These are phyloP conservation scores for Amphiprion clarkii DNA, from an alignment of 2,797 vertebrate species.

Conservation along the genomic window DNA sequence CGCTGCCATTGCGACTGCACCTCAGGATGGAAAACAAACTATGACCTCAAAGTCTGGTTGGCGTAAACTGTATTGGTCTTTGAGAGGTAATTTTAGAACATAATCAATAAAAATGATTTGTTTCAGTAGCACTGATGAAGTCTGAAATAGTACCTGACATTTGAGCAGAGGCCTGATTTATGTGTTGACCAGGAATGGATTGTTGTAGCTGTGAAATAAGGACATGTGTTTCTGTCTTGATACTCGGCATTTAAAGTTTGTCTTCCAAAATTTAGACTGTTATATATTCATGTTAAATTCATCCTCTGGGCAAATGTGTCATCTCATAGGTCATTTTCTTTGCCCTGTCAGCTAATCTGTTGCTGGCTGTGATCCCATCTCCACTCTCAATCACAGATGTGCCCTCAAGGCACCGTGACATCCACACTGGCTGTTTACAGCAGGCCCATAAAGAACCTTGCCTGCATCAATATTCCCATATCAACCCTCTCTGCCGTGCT, in stretches of 20 bases:
- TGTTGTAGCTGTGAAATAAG: conserved; percentile 6
- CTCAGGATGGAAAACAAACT: conserved; percentile 44
- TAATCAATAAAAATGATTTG: conserved; percentile 60
- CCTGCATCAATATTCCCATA: conserved; percentile 77
- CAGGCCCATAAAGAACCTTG: conserved; percentile 71
- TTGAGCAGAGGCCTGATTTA: conserved; percentile 26
- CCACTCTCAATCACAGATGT: conserved; percentile 73
- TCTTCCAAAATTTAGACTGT: conserved; percentile 4
- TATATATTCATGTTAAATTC: conserved; percentile 45
- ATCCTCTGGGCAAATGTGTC: conserved; percentile 52
- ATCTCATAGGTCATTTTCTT: conserved; percentile 62
- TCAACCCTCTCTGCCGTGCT: conserved; percentile 63
- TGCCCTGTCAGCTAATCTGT: conserved; percentile 67
- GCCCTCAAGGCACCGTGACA: conserved; percentile 68
- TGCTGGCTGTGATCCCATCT: conserved; percentile 72
- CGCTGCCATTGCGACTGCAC: background rate
- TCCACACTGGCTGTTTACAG: conserved; percentile 72
- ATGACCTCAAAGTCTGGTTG: conserved; percentile 42
- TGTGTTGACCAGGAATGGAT: conserved; percentile 9
- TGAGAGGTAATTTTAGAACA: conserved; percentile 59
- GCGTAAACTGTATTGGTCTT: conserved; percentile 46
- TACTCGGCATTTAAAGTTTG: conserved; percentile 1
- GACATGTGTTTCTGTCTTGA: background rate
- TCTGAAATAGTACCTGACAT: conserved; percentile 46
- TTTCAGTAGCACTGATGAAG: conserved; percentile 43